These are phyloP conservation scores for Lasiommata megera DNA, from an alignment of 2,888 invertebrate species.

Conservation along the genomic window DNA sequence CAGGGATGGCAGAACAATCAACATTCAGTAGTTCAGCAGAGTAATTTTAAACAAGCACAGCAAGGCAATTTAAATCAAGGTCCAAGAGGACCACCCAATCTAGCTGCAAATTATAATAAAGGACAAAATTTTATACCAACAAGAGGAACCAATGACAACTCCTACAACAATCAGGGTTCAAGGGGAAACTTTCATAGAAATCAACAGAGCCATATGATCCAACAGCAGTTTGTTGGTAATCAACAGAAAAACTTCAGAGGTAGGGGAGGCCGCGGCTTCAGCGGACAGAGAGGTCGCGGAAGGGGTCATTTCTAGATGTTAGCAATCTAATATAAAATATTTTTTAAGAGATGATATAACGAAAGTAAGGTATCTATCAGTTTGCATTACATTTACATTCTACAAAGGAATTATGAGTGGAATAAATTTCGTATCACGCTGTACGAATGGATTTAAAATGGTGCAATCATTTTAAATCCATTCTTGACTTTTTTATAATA, in stretches of 20 bases:
- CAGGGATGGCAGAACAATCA: background rate
- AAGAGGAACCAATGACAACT: constrained; percentile 24
- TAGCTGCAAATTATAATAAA: constrained; percentile 20
- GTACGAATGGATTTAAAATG: too few species aligned
- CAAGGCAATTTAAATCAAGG: constrained; percentile 22
- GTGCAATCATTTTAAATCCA: too few species aligned
- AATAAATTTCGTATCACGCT: too few species aligned
- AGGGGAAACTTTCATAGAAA: constrained; percentile 46
- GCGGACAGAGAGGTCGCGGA: constrained; percentile 53
- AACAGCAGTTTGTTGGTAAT: constrained; percentile 41
- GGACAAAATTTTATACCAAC: constrained; percentile 25
- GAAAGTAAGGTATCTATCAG: background rate
- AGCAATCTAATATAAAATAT: background rate
- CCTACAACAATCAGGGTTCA: constrained; percentile 41
- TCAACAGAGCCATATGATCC: constrained; percentile 30
- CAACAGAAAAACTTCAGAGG: constrained; percentile 32
- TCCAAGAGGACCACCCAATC: constrained; percentile 11
- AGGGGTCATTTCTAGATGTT: constrained; percentile 40
- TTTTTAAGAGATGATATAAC: background rate
- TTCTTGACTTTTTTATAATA: too few species aligned
- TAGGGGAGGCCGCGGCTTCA: constrained; percentile 28
- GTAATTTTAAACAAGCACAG: constrained; percentile 8
- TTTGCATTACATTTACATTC: background rate
- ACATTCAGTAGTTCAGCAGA: constrained; percentile 9
- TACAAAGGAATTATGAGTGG: too few species aligned